Evolutionary conservation across 2,113 vertebrate genomes (phyloP), one percentile per base, ranked within the genome.

Genomic region (Perca schrenkii): DNA sequence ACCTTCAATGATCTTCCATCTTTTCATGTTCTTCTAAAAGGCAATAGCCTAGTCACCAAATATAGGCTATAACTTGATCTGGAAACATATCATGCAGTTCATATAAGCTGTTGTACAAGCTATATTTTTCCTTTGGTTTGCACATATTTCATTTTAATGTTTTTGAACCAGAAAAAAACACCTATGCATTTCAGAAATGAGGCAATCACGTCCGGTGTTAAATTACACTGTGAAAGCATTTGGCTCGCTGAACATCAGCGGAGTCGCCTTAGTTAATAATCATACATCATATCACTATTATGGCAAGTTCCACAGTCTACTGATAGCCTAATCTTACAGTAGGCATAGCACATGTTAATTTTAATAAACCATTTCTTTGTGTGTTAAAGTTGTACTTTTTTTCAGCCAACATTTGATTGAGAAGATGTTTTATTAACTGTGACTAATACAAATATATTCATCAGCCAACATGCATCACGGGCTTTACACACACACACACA

Each of bases 251-350:
- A n/a, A 47, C 50, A 52, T 40, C 43, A 43, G 61, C n/a, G 43
- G 28, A 69, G 49, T 56, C 25, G 4, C 22, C 40, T 63, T 28
- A 56, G 53, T 77, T 68, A 80, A 84, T 73, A 76, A 83, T 77
- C 61, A 73, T 53, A 66, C 54, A 76, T 19, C 61, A 36, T 77
- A 74, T 80, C 79, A 58, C 69, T 50, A 5, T 15, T 19, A 57
- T 47, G 58, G 58, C 69, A 74, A 74, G 34, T 82, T 61, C 31
- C 74, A 57, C 62, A 64, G 68, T 50, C 22, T 49, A 22, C 62
- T 68, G 50, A 71, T 46, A 78, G 14, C 22, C 22, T 56, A 56
- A 53, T 74, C 21, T 49, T 53, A 49, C 57, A 49, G 68, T 2
- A 28, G 28, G 28, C 28, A 1, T 28, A 77, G 10, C 74, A 43